Evolutionary conservation across 2,113 vertebrate genomes (phyloP), one percentile per base, ranked within the genome.

Genomic region (Carettochelys insculpta): DNA sequence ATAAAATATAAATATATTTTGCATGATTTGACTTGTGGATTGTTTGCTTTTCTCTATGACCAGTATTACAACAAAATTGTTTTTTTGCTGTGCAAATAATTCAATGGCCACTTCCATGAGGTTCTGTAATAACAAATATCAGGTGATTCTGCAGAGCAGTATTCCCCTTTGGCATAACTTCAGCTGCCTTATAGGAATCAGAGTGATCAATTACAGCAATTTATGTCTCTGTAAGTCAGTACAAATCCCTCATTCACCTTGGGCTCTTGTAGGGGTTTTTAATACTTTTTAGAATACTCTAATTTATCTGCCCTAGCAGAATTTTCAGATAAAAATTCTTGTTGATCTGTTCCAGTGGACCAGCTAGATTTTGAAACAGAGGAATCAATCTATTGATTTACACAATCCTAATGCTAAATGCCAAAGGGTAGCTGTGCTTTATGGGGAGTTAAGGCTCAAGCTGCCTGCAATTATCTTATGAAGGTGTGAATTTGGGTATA

Each of bases 41-140:
- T 71, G 4, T 27, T 88, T 8, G 11, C 31, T 50, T 80, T 85
- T 65, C n/a, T 43, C 71, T 29, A n/a, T 85, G 53, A 0, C n/a
- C n/a, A n/a, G n/a, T n/a, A n/a, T n/a, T n/a, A n/a, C n/a, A n/a
- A 0, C 51, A 77, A 7, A 4, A 19, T 25, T 80, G 6, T 41
- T 6, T 38, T 51, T 80, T 38, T n/a, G 80, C 65, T 76, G 38
- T 75, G 38, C 71, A 45, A 75, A 45, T 12, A 4, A 5, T 45
- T 43, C 71, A 27, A 14, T 43, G 71, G 68, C 41, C 12, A 73
- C 12, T 73, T 73, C 68, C 12, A 22, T 45, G 43, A 75, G 71
- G 83, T 19, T 29, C 61, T 80, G 54, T 50, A 20, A 6, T 83
- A 79, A 13, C 48, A 2, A 1, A 51, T 79, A 78, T 29, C 0